These are phyloP conservation scores for Nephrotoma guestfalica DNA, from an alignment of 2,888 invertebrate species.

Conservation along the genomic window DNA sequence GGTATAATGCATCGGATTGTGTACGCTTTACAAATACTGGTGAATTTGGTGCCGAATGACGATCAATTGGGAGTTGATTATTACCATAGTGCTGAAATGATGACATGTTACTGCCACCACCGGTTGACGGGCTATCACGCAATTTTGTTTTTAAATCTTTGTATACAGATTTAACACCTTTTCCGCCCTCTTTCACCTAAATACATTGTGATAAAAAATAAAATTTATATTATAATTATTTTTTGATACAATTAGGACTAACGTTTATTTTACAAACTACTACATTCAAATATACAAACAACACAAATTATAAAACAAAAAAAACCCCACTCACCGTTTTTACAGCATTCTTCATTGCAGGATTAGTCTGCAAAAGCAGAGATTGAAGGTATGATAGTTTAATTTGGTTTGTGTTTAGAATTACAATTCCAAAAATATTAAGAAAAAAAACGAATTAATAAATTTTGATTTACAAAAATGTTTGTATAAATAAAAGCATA, in stretches of 20 bases:
- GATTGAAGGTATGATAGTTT: background rate
- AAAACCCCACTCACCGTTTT: slow-evolving; percentile 66
- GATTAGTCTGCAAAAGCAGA: slow-evolving; percentile 65
- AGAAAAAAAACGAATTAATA: background rate
- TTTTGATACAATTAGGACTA: background rate
- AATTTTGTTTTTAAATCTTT: slow-evolving; percentile 57
- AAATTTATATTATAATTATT: background rate
- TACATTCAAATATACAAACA: background rate
- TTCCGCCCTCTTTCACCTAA: slow-evolving; percentile 58
- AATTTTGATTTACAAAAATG: background rate
- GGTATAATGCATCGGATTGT: slow-evolving; percentile 10
- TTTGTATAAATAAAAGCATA: background rate
- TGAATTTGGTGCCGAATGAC: slow-evolving; percentile 48
- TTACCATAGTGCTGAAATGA: background rate
- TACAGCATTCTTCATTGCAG: slow-evolving; percentile 84
- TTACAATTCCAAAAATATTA: background rate
- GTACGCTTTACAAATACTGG: slow-evolving; percentile 42
- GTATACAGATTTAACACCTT: slow-evolving; percentile 62
- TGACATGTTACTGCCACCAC: slow-evolving; percentile 21
- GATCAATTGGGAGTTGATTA: background rate
- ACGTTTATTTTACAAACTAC: background rate
- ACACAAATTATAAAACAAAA: background rate
- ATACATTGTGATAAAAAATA: slow-evolving; percentile 8
- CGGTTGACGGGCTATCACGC: slow-evolving; percentile 20
- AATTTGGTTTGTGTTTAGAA: background rate